phyloP scores from a whole-genome alignment of 2,888 invertebrate species.

The Pardosa pseudoannulata region DNA sequence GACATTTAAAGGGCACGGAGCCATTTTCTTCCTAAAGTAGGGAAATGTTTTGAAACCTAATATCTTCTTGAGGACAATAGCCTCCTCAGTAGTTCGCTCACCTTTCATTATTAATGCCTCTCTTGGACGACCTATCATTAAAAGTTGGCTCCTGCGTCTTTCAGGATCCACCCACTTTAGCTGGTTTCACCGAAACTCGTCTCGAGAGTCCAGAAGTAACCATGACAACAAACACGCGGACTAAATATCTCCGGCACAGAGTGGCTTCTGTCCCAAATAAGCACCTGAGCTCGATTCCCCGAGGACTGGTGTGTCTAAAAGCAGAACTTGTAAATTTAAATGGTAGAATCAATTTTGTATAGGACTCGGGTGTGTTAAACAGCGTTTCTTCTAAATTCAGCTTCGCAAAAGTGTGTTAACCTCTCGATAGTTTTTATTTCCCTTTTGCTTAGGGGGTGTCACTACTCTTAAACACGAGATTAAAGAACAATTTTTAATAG shows the following conservation, averaged over 20 bases:
- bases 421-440: no score
- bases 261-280: neutral
- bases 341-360: neutral
- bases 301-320: neutral
- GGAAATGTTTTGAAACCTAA: neutral
- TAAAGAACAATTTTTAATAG: no score
- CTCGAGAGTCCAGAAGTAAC: constrained; percentile 29
- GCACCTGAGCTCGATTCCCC: neutral
- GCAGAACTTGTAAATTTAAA: neutral
- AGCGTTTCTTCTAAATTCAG: no score
- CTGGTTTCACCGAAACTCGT: constrained; percentile 41
- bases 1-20: neutral
- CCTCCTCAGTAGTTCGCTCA: constrained; percentile 45
- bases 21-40: neutral
- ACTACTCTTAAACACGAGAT: no score
- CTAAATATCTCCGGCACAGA: no score
- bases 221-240: constrained; percentile 28
- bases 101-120: constrained; percentile 54
- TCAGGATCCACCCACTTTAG: constrained; percentile 24
- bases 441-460: no score
- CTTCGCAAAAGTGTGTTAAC: no score
- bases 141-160: constrained; percentile 43
- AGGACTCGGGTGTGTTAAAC: no score
- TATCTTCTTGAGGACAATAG: constrained; percentile 20
- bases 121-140: constrained; percentile 42